Evolutionary conservation across 92 coral and sea anemone genomes (phyloP), one percentile per base, ranked within the genome.

Genomic region (Epizoanthus stellaris): DNA sequence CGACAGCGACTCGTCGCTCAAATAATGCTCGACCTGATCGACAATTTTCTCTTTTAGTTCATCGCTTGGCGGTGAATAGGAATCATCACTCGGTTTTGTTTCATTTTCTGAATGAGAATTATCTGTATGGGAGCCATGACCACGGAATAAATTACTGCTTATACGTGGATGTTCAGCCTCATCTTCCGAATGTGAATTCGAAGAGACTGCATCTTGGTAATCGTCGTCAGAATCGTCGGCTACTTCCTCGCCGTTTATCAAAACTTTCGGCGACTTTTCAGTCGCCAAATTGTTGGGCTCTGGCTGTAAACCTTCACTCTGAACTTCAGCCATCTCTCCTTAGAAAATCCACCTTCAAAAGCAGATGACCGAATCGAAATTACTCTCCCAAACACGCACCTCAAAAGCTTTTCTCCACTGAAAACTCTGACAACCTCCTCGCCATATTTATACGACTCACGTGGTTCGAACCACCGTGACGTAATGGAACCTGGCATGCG

Each of bases 61-160:
- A 6, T 89, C 94, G 88, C 91, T 92, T n/a, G 99, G 99, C 34
- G 99, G 95, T 40, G 91, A 89, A 79, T 86, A 96, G 38, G 94
- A 89, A 38, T 89, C 93, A 23, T 83, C 80, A 17, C 91, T 90
- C 45, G 92, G 94, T 75, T 93, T 92, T 4, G 85, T 74, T 56
- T 97, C 99, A 67, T 91, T 97, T 69, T 97, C 99, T 1, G 99
- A 97, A 83, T 94, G 97, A 13, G 99, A 94, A 77, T 97, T 95
- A 19, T 91, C 84, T 7, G 94, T 91, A 67, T 94, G 89, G 5
- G 85, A 92, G 75, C 89, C 77, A 70, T 89, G 93, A 75, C 66
- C 62, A 6, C 79, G 81, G 60, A 85, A 82, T 23, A 79, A 79
- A 38, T 67, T 87, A 25, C 49, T 69, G 58, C 86, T 86, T 68